Evolutionary conservation across 1,140 invertebrate species (phyloP), one percentile per base, ranked within the genome.

Genomic region (Leptinotarsa undecemlineata): DNA sequence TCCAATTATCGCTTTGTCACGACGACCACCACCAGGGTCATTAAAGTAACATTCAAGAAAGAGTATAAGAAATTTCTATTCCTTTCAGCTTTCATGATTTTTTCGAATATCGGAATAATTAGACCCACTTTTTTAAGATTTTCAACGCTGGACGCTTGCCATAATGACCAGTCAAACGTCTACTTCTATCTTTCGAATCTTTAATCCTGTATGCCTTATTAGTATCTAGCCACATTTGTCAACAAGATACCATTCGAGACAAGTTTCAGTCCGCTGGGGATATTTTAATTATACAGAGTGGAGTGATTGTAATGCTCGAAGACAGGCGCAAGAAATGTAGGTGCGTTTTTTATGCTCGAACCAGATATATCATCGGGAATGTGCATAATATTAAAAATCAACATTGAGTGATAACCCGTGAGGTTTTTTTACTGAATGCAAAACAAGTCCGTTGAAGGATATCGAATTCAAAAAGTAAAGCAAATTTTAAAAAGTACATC

Each of bases 221-320:
- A 64, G 63, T 33, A 64, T 64, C 63, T 20, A 64, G 13, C 63
- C 20, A 64, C 63, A 64, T 64, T 64, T 64, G 63, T 64, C 63
- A 64, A 64, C 63, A 64, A 64, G 63, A 64, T 64, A 64, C 63
- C 63, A 64, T 64, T 20, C 17, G 6, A 64, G 63, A 64, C 63
- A 64, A 64, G 63, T 21, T 21, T 19, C 20, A 64, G 20, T 64
- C 63, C 11, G 26, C 15, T 20, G 20, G 20, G 63, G 14, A 64
- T 64, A 64, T 64, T 20, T 64, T 64, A 64, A 64, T 64, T 64
- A 64, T 64, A 64, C 26, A 23, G 63, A 64, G 26, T 64, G 63
- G 63, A 61, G 60, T 20, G 60, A 20, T 42, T 42, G 33, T 42
- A 42, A 42, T 42, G 33, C 33, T 42, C 33, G 2, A 42, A 42